Percentiles rank a stretch among this genome's conserved stretches.
phyloP scores from a whole-genome alignment of 1,140 invertebrate species.

The Campodea augens region DNA sequence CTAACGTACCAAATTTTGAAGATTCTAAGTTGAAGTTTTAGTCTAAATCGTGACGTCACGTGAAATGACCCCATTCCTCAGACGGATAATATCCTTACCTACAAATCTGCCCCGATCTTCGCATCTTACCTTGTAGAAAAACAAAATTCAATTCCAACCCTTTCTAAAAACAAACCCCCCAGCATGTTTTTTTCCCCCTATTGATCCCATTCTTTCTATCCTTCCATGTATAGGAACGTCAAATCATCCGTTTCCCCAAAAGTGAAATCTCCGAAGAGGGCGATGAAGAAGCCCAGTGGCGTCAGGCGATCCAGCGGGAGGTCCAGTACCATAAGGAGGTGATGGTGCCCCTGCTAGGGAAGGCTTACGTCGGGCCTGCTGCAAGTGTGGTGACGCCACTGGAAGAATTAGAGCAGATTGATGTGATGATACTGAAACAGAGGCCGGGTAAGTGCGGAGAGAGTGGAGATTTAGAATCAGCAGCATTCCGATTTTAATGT shows the following conservation, averaged over 20 bases:
- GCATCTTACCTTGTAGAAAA: no score
- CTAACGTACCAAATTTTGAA: no score
- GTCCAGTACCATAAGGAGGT: slow-evolving; percentile 24
- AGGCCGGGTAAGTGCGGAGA: slow-evolving; percentile 20
- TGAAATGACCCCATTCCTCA: no score
- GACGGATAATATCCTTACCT: no score
- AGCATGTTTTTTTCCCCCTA: no score
- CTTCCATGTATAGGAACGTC: slow-evolving; percentile 21
- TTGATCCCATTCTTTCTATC: not conserved
- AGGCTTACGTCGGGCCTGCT: slow-evolving; percentile 17
- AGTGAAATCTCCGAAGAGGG: slow-evolving; percentile 17
- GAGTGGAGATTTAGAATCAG: not conserved
- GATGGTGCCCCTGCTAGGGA: slow-evolving; percentile 24
- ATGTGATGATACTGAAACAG: slow-evolving; percentile 16
- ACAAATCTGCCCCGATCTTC: no score
- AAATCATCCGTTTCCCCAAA: slow-evolving; percentile 27
- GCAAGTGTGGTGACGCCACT: slow-evolving; percentile 14
- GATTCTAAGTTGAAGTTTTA: no score
- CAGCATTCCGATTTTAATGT: not conserved
- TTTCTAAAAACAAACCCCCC: no score
- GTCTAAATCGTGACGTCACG: no score
- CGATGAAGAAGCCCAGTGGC: slow-evolving; percentile 7
- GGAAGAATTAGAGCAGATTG: slow-evolving; percentile 15
- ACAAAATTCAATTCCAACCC: no score
- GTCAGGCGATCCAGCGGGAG: slow-evolving; percentile 20